A percentile compares a stretch with the other conserved stretches of the same genome.
Conservation (phyloP, 2,888 invertebrate species). For the Digitonthophagus gazella region DNA sequence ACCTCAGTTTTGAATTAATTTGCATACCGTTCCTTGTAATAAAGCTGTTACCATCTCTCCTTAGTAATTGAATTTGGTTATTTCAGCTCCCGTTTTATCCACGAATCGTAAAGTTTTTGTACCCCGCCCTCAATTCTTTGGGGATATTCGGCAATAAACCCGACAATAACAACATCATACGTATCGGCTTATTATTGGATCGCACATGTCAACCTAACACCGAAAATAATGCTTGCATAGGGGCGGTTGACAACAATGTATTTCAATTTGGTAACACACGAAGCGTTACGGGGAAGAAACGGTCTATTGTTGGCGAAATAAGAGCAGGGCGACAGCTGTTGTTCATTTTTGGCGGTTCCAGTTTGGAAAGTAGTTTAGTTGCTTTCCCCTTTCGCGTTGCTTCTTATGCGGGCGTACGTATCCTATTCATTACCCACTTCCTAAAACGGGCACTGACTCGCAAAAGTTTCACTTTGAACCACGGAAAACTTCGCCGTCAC, state of each 20-base stretch:
- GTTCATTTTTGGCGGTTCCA: not conserved
- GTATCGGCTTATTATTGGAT: not conserved
- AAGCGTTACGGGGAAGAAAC: not conserved
- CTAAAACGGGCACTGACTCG: not conserved
- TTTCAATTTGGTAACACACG: not conserved
- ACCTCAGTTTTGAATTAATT: slow-evolving; percentile 40
- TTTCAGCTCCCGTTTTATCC: slow-evolving; percentile 6
- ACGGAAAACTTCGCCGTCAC: not conserved
- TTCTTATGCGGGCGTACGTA: not conserved
- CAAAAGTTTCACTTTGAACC: not conserved
- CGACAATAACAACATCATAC: not conserved
- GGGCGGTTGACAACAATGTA: not conserved
- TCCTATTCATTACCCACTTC: not conserved
- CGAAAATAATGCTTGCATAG: not conserved
- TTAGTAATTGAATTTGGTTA: slow-evolving; percentile 25
- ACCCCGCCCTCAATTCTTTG: not conserved
- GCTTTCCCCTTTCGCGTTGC: not conserved
- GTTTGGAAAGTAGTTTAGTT: not conserved
- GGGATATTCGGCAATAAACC: too few relatives aligned
- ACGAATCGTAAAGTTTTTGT: not conserved
- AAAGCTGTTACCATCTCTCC: slow-evolving; percentile 20
- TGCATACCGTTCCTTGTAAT: slow-evolving; percentile 37
- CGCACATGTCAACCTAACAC: not conserved
- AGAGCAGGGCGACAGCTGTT: not conserved
- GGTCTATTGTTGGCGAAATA: not conserved